Base-by-base conservation (phyloP, 1,140 invertebrate genomes). In the Musca vetustissima region DNA sequence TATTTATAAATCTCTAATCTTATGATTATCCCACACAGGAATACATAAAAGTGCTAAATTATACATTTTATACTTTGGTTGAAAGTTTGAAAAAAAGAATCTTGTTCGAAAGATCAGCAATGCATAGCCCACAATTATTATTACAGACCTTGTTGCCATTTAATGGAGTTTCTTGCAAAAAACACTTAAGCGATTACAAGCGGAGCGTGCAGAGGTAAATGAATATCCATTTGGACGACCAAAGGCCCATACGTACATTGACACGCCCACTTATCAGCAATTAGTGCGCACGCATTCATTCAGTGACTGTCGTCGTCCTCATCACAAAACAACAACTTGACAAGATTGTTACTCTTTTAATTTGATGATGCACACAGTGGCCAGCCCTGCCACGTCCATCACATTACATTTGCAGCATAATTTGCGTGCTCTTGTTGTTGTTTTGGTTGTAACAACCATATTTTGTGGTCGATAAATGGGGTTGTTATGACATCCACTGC, bases 241-340 rank as follows among this genome's bases (percentile, higher is more conserved):
- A 61, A 59, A 22, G 21, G 49, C 49, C 28, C 57, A 61, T n/a
- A n/a, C n/a, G 8, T 61, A 25, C 19, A 61, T 49, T 72, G 72
- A 70, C 75, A 80, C 78, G 78, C 78, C 78, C 78, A 79, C 74
- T 76, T 79, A 78, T 77, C 74, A 75, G 69, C 68, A 69, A 69
- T 69, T 69, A 69, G 61, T 69, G 36, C 32, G 53, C 66, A 67
- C 52, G 52, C 22, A 61, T 36, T 28, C 24, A 32, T 28, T n/a
- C 24, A 32, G n/a, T 48, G 24, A 48, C 53, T 22, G 47, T 4
- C 64, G 64, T 53, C 8, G 28, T 4, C 25, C 9, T 9, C 15
- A 24, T 17, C 59, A 69, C 43, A n/a, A n/a, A n/a, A n/a, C n/a
- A 59, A 57, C 24, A 47, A 28, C 28, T 25, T 49, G 25, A 22